phyloP scores from a whole-genome alignment of 2,888 invertebrate genomes.

The Synanthedon andrenaeformis region DNA sequence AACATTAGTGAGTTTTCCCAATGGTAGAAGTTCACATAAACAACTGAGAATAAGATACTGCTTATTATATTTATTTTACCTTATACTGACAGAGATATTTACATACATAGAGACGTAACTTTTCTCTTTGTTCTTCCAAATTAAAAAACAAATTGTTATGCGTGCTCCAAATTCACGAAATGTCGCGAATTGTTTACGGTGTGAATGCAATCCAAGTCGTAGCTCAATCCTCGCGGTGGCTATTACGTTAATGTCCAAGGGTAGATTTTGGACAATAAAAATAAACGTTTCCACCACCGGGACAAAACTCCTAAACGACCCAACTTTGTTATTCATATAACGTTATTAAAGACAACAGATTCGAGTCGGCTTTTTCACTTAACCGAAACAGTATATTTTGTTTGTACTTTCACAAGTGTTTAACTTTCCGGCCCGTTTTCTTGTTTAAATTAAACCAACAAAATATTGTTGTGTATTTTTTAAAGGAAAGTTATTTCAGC shows the following conservation, averaged over 20 bases:
- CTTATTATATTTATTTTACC: no score
- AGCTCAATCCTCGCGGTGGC: conserved; percentile 44
- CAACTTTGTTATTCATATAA: conserved; percentile 44
- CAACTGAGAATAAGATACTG: no score
- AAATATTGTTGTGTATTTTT: neutral
- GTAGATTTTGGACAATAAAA: conserved; percentile 53
- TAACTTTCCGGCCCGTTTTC: neutral
- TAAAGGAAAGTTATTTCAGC: no score
- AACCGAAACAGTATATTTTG: neutral
- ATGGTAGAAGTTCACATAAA: no score
- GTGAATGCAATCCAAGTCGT: conserved; percentile 10
- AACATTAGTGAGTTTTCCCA: no score
- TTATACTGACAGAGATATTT: no score
- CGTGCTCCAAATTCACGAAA: no score
- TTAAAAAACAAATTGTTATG: no score
- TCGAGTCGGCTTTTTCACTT: conserved; percentile 8
- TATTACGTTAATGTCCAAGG: conserved; percentile 54
- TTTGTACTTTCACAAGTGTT: neutral
- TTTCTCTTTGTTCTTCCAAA: no score
- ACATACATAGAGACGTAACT: no score
- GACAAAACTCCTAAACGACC: conserved; percentile 42
- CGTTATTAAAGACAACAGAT: conserved; percentile 37
- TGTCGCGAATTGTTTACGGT: neutral
- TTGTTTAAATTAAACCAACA: neutral
- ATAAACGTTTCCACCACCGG: conserved; percentile 47